Base-by-base conservation (phyloP, 2,113 vertebrate species). In the Euleptes europaea region DNA sequence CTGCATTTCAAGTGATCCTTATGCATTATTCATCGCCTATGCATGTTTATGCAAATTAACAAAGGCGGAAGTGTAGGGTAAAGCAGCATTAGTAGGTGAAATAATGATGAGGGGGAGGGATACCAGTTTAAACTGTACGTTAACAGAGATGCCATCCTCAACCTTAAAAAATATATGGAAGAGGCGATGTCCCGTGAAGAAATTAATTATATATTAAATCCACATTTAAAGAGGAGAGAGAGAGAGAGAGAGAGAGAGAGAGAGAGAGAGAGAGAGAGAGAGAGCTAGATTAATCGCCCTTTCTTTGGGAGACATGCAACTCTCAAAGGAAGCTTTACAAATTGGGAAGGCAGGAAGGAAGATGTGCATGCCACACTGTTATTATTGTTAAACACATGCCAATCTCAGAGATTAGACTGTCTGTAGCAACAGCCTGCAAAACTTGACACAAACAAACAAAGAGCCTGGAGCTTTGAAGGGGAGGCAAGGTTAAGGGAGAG, bases 11-110 rank as follows among this genome's bases (percentile, higher is more conserved):
- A 96, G 86, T 88, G 90, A 91, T 85, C 82, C 74, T 95, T 85
- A 94, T 94, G 87, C 85, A 94, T 96, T 95, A 96, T 96, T 95
- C 93, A 95, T 95, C 72, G 65, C 7, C 75, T 88, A 83, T 92
- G 84, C 91, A 95, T 95, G 91, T 93, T 95, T 95, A 95, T 95
- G 93, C 93, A 96, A 96, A 96, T 96, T 89, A 94, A 60, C 3
- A 2, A 94, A 93, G 84, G 85, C 1, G 49, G 91, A 95, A 93
- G 85, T 91, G 31, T 91, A 88, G 90, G 86, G 5, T 86, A 93
- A 93, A 91, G 88, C 85, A 92, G 88, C 93, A 90, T 84, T 90
- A 88, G 84, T 85, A 94, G 83, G 88, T 92, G 92, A 93, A 96
- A 87, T 49, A 88, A 88, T 83, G 67, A 92, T 92, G 65, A 86